These are phyloP conservation scores for Parapristionchus giblindavisi DNA, from an alignment of 2,888 invertebrate genomes.

Conservation along the genomic window DNA sequence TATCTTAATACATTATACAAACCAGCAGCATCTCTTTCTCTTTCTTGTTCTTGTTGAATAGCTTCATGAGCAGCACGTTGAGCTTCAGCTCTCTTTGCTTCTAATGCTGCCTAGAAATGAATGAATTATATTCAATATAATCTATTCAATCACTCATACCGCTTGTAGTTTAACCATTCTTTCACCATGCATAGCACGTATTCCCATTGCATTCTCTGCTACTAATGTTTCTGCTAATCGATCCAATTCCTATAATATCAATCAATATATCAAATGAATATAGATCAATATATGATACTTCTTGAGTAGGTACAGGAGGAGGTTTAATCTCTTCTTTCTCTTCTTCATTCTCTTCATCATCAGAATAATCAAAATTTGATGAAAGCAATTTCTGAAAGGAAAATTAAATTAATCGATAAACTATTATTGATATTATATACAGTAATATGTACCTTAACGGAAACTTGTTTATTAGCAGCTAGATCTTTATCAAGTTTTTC, in stretches of 20 bases:
- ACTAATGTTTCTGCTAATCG: slow-evolving; percentile 9
- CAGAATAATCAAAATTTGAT: slow-evolving; percentile 66
- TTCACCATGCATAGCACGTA: slow-evolving; percentile 24
- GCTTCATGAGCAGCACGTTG: slow-evolving; percentile 24
- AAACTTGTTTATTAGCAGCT: slow-evolving; percentile 34
- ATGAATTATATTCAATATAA: background rate
- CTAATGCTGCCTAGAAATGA: slow-evolving; percentile 9
- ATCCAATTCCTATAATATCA: slow-evolving; percentile 14
- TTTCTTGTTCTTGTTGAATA: slow-evolving; percentile 1
- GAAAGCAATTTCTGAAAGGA: slow-evolving; percentile 59
- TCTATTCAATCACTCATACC: background rate
- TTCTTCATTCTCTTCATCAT: slow-evolving; percentile 66
- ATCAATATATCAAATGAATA: background rate
- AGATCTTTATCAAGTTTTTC: slow-evolving; percentile 18
- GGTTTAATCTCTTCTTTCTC: slow-evolving; percentile 35
- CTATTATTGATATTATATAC: background rate
- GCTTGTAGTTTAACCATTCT: slow-evolving; percentile 29
- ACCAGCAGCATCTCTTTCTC: slow-evolving; percentile 25
- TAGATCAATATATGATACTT: slow-evolving; percentile 13
- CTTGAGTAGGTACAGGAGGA: slow-evolving; percentile 34
- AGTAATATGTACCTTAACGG: slow-evolving; percentile 38
- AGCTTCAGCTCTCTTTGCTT: slow-evolving; percentile 28
- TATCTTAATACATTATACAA: too few relatives aligned
- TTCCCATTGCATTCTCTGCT: slow-evolving; percentile 8
- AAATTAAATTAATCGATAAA: background rate